Evolutionary conservation across 2,113 vertebrate species (phyloP).

Genomic region (Bettongia penicillata): DNA sequence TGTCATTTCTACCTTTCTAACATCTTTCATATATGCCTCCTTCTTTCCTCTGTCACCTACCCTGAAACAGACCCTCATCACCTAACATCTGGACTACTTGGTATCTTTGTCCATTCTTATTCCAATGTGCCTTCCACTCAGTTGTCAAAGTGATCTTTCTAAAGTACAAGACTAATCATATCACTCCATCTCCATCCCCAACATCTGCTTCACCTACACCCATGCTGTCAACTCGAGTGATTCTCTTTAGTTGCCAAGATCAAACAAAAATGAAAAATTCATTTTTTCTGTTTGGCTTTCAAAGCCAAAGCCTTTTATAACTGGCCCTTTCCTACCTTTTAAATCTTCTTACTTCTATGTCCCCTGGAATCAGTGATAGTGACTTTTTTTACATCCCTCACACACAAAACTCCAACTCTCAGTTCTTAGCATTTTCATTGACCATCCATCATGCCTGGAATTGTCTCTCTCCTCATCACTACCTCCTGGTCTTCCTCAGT

Average conservation of each 20-base stretch:
- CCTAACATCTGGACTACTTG: background rate
- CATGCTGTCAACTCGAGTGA: background rate
- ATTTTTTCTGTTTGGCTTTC: background rate
- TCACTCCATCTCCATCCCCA: background rate
- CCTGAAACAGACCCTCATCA: background rate
- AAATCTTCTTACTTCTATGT: background rate
- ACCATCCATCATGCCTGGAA: background rate
- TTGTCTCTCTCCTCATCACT: background rate
- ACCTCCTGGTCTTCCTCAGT: background rate
- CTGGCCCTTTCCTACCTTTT: background rate
- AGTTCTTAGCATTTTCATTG: background rate
- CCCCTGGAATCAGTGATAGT: background rate
- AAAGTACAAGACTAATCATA: background rate
- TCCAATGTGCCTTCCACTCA: background rate
- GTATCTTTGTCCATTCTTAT: background rate
- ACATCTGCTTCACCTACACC: background rate
- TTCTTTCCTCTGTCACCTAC: background rate
- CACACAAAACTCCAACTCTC: background rate
- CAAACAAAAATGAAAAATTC: background rate
- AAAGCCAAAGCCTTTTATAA: background rate
- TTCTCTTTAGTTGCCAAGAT: background rate
- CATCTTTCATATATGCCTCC: background rate
- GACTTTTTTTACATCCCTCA: background rate
- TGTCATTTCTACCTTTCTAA: background rate
- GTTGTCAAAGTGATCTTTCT: background rate